phyloP scores from a whole-genome alignment of 2,797 vertebrate species.

The Falco cherrug region DNA sequence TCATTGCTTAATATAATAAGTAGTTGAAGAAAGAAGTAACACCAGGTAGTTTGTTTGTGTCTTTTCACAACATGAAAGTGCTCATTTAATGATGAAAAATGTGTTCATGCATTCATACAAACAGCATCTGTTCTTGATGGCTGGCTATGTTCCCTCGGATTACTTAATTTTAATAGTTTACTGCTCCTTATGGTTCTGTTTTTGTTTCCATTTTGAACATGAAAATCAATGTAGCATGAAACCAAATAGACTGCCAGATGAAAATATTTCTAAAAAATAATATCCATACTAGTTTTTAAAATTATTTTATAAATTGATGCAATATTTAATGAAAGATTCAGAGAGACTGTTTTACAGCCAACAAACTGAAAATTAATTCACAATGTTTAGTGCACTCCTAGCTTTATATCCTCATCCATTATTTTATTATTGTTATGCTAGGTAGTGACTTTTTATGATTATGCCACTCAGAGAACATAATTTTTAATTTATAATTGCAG shows the following conservation, averaged over 20 bases:
- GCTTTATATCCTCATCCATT: conserved; percentile 23
- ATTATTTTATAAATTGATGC: background rate
- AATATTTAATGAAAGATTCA: background rate
- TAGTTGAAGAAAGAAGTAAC: background rate
- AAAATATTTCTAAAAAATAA: background rate
- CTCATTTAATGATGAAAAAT: conserved; percentile 5
- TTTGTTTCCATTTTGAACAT: background rate
- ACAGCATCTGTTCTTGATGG: background rate
- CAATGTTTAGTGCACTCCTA: background rate
- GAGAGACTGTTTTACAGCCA: background rate
- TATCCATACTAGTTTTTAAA: background rate
- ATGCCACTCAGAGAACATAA: background rate
- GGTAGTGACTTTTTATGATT: conserved; percentile 26
- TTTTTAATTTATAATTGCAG: conserved; percentile 28
- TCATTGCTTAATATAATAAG: background rate
- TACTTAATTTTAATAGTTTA: conserved; percentile 6
- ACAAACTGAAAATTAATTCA: conserved; percentile 11
- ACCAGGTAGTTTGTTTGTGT: background rate
- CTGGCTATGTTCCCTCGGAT: background rate
- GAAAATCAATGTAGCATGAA: background rate
- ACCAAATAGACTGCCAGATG: background rate
- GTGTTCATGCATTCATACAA: background rate
- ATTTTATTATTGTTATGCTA: conserved; percentile 22
- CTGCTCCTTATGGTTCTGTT: background rate
- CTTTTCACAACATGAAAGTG: background rate